Evolutionary conservation across 2,113 vertebrate species (phyloP).

Genomic region (Amphilophus citrinellus): DNA sequence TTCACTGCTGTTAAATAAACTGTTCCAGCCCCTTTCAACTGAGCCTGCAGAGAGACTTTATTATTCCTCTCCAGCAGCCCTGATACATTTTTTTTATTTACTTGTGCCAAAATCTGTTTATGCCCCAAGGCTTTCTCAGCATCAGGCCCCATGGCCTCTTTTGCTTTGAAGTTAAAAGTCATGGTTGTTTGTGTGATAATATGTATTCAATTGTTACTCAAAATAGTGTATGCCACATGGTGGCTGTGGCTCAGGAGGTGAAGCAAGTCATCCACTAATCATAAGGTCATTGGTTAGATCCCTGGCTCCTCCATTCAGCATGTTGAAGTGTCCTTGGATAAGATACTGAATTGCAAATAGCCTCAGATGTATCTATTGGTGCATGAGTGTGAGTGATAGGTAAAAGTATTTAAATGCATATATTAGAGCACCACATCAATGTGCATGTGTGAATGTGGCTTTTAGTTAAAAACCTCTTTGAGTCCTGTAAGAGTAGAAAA

Average conservation of each 20-base stretch:
- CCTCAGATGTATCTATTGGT: neutral
- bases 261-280: neutral
- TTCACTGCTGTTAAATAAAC: neutral
- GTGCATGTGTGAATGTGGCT: neutral
- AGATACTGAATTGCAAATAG: neutral
- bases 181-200: neutral
- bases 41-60: neutral
- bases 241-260: neutral
- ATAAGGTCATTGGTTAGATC: neutral
- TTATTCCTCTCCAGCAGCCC: constrained; percentile 27
- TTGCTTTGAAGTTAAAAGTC: constrained; percentile 38
- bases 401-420: neutral
- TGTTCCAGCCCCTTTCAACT: neutral
- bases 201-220: neutral
- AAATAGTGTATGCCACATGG: neutral
- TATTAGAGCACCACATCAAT: neutral
- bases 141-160: constrained; percentile 24
- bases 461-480: neutral
- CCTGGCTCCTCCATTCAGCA: neutral
- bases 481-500: neutral
- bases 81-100: constrained; percentile 35
- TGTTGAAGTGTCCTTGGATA: neutral
- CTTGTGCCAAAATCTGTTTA: constrained; percentile 28
- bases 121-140: constrained; percentile 30
- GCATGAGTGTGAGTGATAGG: neutral